A percentile compares a stretch with the other conserved stretches of the same genome.
These are phyloP conservation scores for Eupsittula cactorum DNA, from an alignment of 2,113 vertebrate species.

Conservation along the genomic window DNA sequence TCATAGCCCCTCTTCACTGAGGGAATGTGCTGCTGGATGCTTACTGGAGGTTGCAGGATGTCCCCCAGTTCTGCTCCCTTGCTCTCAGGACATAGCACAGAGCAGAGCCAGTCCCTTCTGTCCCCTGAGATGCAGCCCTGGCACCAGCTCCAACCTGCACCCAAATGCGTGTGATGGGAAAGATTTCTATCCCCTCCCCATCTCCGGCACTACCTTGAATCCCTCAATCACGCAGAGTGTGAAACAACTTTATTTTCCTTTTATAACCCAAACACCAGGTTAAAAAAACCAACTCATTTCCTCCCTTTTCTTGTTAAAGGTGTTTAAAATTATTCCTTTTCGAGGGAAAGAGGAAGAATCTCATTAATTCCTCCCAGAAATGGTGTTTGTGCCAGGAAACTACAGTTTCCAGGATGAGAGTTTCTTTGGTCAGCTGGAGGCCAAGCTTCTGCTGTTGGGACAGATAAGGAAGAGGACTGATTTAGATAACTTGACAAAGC, in stretches of 20 bases:
- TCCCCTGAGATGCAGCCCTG: background rate
- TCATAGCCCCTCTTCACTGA: no score
- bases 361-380: slow-evolving; percentile 41
- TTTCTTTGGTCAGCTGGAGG: background rate
- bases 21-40: background rate
- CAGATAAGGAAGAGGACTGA: background rate
- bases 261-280: background rate
- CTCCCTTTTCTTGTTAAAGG: slow-evolving; percentile 38
- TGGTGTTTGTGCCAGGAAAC: background rate
- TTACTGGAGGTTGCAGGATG: background rate
- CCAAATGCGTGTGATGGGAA: accelerated
- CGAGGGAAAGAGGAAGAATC: slow-evolving; percentile 16
- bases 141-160: background rate
- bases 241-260: slow-evolving; percentile 1
- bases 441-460: background rate
- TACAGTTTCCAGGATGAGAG: background rate
- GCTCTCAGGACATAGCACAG: background rate
- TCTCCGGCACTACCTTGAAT: background rate
- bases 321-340: slow-evolving; percentile 45
- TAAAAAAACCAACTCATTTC: background rate
- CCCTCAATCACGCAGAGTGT: background rate
- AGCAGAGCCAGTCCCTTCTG: background rate
- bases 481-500: background rate
- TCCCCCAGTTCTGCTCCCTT: background rate
- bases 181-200: background rate